Evolutionary conservation across 2,888 invertebrate species (phyloP).

Genomic region (Dryocosmus kuriphilus): DNA sequence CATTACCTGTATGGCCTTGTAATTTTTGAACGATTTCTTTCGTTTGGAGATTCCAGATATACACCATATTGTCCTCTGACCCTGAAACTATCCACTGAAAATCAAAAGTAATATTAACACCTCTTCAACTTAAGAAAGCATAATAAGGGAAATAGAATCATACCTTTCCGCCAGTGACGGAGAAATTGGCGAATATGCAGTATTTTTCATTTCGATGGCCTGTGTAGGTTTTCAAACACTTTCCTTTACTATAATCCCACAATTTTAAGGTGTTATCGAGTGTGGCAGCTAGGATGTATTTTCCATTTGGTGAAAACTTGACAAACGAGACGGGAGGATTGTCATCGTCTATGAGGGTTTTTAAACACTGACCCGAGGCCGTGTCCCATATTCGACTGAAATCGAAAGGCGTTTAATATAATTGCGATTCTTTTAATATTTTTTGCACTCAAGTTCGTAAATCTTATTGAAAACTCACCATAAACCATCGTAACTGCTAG

Average conservation of each 20-base stretch:
- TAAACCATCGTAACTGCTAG: slow-evolving; percentile 98
- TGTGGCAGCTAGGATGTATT: slow-evolving; percentile 98
- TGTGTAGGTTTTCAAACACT: slow-evolving; percentile 98
- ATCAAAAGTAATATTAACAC: slow-evolving; percentile 40
- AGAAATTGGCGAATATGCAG: slow-evolving; percentile 99
- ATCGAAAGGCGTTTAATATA: not conserved
- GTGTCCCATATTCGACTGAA: slow-evolving; percentile 99
- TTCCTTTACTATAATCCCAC: slow-evolving; percentile 99
- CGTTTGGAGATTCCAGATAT: slow-evolving; percentile 99
- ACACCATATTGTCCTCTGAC: slow-evolving; percentile 99
- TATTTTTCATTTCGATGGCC: slow-evolving; percentile 99
- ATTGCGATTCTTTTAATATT: not conserved
- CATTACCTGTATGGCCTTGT: slow-evolving; percentile 95
- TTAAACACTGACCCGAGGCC: slow-evolving; percentile 98
- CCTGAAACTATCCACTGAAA: slow-evolving; percentile 99
- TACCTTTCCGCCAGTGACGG: slow-evolving; percentile 99
- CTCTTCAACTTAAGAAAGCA: slow-evolving; percentile 7
- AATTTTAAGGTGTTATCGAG: slow-evolving; percentile 98
- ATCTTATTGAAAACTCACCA: slow-evolving; percentile 82
- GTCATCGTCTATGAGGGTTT: slow-evolving; percentile 99
- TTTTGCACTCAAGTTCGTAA: not conserved
- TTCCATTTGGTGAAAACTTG: slow-evolving; percentile 99
- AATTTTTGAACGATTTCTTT: slow-evolving; percentile 99
- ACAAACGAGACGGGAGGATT: slow-evolving; percentile 99
- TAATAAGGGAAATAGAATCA: slow-evolving; percentile 54